Percentiles rank a stretch among this genome's conserved stretches.
Conservation (phyloP, 2,113 vertebrate species). For the Naja naja region DNA sequence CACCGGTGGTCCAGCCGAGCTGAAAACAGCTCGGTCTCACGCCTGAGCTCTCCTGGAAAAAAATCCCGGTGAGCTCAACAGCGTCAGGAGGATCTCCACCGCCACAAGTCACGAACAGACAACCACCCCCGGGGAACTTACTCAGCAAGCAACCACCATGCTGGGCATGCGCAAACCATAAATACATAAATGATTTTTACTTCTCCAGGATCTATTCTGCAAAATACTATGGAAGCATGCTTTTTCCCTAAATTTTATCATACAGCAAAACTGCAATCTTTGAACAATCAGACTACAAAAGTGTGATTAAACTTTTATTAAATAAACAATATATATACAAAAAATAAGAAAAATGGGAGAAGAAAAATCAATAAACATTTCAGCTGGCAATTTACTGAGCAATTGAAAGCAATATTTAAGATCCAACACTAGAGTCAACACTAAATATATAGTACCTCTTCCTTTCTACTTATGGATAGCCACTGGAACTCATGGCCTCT, state of each 20-base stretch:
- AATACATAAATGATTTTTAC: not conserved
- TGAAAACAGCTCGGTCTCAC: too few relatives aligned
- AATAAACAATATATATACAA: not conserved
- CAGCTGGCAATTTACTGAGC: not conserved
- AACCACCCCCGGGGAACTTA: too few relatives aligned
- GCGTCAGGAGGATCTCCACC: too few relatives aligned
- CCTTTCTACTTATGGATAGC: not conserved
- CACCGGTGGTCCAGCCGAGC: too few relatives aligned
- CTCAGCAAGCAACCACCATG: too few relatives aligned
- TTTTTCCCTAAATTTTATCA: not conserved
- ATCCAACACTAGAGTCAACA: not conserved
- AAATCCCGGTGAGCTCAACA: too few relatives aligned
- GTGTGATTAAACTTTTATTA: not conserved
- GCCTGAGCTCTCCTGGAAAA: too few relatives aligned
- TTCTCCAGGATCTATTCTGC: not conserved
- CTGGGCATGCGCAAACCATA: too few relatives aligned
- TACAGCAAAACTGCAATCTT: not conserved
- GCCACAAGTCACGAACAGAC: too few relatives aligned
- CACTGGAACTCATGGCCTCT: not conserved
- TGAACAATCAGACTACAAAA: not conserved
- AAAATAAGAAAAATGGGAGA: not conserved
- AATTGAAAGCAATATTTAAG: not conserved
- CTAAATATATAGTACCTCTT: not conserved
- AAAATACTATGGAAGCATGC: not conserved
- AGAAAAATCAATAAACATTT: not conserved